Base-by-base conservation (phyloP, 2,888 invertebrate species). In the Amiota communis region DNA sequence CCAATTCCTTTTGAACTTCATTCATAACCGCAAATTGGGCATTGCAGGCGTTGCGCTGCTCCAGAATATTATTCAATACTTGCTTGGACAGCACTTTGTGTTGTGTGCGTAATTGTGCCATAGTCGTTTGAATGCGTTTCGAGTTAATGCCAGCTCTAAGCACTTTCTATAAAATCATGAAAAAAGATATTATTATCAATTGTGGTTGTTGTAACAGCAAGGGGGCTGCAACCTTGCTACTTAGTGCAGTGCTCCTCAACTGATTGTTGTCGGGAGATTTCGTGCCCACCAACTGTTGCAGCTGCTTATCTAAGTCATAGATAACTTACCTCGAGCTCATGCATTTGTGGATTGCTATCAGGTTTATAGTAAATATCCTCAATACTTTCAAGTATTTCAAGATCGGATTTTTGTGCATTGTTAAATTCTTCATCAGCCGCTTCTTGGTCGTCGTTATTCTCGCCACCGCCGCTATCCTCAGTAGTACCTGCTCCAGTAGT, bases 11-110 rank as follows among this genome's bases (percentile, higher is more conserved):
- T 78, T 95, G 93, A 15, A 96, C 87, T 79, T 92, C 92, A 71
- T 94, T 91, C 48, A 97, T 94, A 76, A 94, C 93, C 73, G 94
- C 92, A 83, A 98, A 95, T 87, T 98, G 97, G 17, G 93, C 92
- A 80, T 95, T 95, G 88, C 97, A 98, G 0, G 94, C 93, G 79
- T 94, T 94, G 74, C 98, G 95, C 80, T 98, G 97, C 86, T 98
- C 96, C 8, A 98, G 91, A 82, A 99, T 98, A 51, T 98, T 91
- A 81, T 97, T 96, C 0, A 98, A 92, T 0, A 98, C 97, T 90
- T 97, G 96, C 81, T 97, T 97, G 0, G 98, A 98, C 6, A 98
- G 96, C 13, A 97, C 97, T 77, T 89, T 90, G 67, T 90, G 90
- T 75, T 90, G 90, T 57, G 86, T 84, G 46, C 89, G 88, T 68